Base-by-base conservation (phyloP, 64 coral and sea anemone species). In the Cladopsammia gracilis region DNA sequence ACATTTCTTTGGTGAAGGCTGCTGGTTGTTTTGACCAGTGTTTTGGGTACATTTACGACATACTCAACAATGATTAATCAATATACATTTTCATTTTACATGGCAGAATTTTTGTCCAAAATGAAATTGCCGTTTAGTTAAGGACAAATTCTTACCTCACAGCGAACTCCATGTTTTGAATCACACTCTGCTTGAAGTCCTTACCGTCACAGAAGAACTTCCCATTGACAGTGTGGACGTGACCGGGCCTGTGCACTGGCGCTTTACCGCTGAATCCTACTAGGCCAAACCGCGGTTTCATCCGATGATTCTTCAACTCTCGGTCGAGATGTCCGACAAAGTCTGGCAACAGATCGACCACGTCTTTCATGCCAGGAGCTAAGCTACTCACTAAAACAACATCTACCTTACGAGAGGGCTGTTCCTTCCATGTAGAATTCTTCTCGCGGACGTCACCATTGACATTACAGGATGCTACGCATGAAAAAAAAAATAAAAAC, bases 251-350 rank as follows among this genome's bases (percentile, higher is more conserved):
- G 66, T 96, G 85, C 4, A 83, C 22, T 6, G 84, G 89, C 1
- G 84, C 82, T 66, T 86, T 92, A 57, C 94, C 94, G 50, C 89
- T 96, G 52, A 96, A 96, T 16, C 89, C 94, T 48, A 96, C 94
- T 48, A 96, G 23, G 19, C 90, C 94, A 83, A 96, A 96, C 50
- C 58, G 75, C 25, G 90, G 77, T 14, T 18, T 64, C 77, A 48
- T 52, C 11, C 7, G 4, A 24, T 67, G n/a, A 61, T 64, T 25
- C 42, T 71, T 89, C 13, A 94, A 52, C 3, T 75, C 8, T 24
- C 34, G 2, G 25, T 94, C 76, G 51, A 89, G 77, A 18, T 60
- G 12, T 26, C 42, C 34, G 22, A 92, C 71, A 1, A 92, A 78
- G 13, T 69, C 57, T 25, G 94, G 84, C 9, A 96, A 12, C 14